Conservation (phyloP, 2,113 vertebrate genomes). For the human (Homo sapiens) region DNA sequence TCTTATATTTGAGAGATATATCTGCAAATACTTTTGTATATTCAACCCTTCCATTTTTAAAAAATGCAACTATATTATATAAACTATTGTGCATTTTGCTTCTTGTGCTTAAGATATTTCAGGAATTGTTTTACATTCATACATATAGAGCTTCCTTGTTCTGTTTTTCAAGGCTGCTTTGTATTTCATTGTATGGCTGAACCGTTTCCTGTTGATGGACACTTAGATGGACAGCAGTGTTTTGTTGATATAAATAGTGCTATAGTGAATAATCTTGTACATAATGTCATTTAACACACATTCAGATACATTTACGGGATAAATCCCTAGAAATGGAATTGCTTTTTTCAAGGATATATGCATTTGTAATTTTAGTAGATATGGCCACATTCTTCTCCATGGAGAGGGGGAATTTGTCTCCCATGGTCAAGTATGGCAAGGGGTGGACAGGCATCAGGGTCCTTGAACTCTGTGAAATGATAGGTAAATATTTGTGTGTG, state of each 20-base stretch:
- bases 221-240: not conserved
- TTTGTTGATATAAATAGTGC: not conserved
- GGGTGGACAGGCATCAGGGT: not conserved
- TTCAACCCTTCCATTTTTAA: not conserved
- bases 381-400: not conserved
- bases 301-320: not conserved
- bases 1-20: not conserved
- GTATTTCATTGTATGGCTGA: not conserved
- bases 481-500: not conserved
- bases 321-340: not conserved
- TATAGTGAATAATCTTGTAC: not conserved
- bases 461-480: not conserved
- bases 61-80: not conserved
- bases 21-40: not conserved
- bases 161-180: not conserved
- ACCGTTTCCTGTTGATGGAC: not conserved
- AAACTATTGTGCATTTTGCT: not conserved
- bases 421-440: not conserved
- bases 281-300: not conserved
- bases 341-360: not conserved
- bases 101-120: not conserved
- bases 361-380: constrained; percentile 1
- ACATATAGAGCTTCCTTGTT: not conserved
- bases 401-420: not conserved
- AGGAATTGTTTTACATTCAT: not conserved